A percentile compares a stretch with the other conserved stretches of the same genome.
These are phyloP conservation scores for Notothenia rossii DNA, from an alignment of 2,113 vertebrate species.

Conservation along the genomic window DNA sequence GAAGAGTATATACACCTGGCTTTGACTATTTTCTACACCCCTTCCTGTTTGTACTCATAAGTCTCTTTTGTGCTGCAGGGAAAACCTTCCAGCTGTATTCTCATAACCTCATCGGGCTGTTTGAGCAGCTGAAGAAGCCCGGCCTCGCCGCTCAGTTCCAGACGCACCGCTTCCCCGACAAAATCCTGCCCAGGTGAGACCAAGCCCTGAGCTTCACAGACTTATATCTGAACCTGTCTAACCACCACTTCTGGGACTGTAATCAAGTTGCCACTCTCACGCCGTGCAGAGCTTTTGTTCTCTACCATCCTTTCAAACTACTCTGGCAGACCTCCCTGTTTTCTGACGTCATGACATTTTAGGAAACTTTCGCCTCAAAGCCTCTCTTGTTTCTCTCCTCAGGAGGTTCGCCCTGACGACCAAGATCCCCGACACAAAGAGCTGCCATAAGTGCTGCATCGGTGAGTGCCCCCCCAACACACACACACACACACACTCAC, in stretches of 20 bases:
- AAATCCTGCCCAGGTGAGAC: slow-evolving; percentile 93
- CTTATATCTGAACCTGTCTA: not conserved
- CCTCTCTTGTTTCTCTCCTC: slow-evolving; percentile 67
- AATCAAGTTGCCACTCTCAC: slow-evolving; percentile 1
- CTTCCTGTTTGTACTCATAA: not conserved
- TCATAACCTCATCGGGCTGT: slow-evolving; percentile 97
- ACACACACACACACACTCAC: not conserved
- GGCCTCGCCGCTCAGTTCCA: slow-evolving; percentile 97
- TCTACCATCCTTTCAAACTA: slow-evolving; percentile 10
- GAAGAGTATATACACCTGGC: not conserved
- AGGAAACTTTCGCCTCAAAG: slow-evolving; percentile 32
- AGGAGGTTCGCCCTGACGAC: slow-evolving; percentile 98
- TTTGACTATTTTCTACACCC: too few species aligned
- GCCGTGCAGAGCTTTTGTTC: slow-evolving; percentile 37
- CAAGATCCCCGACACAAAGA: slow-evolving; percentile 99
- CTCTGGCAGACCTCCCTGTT: slow-evolving; percentile 21
- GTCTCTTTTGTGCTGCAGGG: slow-evolving; percentile 81
- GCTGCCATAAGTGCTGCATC: slow-evolving; percentile 99
- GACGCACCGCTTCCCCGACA: slow-evolving; percentile 97
- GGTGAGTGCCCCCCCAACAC: slow-evolving; percentile 84
- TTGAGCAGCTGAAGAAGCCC: slow-evolving; percentile 97
- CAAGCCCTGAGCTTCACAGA: not conserved
- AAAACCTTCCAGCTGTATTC: slow-evolving; percentile 98
- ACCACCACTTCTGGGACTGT: not conserved
- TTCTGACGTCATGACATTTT: slow-evolving; percentile 47